Base-by-base conservation (phyloP, 2,888 invertebrate genomes). In the Eupithecia exiguata region DNA sequence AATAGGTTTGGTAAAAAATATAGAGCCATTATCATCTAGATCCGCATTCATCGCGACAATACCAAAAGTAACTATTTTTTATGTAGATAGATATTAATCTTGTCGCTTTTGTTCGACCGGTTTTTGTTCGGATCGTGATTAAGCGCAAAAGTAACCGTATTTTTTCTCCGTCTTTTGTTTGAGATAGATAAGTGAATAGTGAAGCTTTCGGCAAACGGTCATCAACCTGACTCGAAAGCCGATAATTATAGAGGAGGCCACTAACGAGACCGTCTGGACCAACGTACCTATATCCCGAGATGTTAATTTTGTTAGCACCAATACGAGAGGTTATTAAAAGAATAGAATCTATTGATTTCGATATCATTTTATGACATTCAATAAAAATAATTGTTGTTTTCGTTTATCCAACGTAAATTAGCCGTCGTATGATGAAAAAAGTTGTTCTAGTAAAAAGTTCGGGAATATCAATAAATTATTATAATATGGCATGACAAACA, bases 151-250 rank as follows among this genome's bases (percentile, higher is more conserved):
- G 84, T 83, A 83, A 84, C 83, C 84, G 79, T 79, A 81, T 85
- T 88, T 90, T 89, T 89, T 87, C 79, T 81, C 80, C 77, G 74
- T 87, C 79, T 88, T 93, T 93, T 93, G 92, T 94, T 92, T 91
- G 90, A 87, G 85, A 82, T 84, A 91, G 92, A 92, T 93, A 91
- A 92, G 90, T 92, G 92, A 91, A 91, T 91, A 91, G 90, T 84
- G 85, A 81, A 83, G 83, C 80, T 84, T 85, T 86, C 83, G 81
- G 87, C 84, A 84, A 87, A 88, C 91, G 92, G 92, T 91, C 91
- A 88, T 89, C 89, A 88, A 91, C 91, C 92, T 86, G 84, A 78
- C 73, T 74, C 70, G 80, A 82, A 82, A 81, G 80, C 79, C 83
- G 83, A 86, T 93, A 92, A 92, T 93, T 92, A 92, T 82, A 88